These are phyloP conservation scores for Plemyria rubiginata DNA, from an alignment of 2,888 invertebrate species.

Conservation along the genomic window DNA sequence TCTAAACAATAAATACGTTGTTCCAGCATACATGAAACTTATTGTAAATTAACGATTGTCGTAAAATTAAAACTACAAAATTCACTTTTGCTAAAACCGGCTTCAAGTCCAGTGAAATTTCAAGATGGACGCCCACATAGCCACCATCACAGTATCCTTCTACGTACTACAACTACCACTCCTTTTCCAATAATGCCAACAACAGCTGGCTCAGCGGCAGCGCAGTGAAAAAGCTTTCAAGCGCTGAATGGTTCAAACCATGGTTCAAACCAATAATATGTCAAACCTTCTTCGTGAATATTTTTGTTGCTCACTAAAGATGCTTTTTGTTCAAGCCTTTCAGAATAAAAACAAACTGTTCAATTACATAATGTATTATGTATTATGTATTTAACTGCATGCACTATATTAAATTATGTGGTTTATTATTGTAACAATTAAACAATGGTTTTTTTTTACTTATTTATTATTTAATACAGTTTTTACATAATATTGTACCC, in stretches of 20 bases:
- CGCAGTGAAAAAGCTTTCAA: conserved; percentile 18
- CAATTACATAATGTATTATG: too few relatives aligned
- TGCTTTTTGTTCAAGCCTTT: too few relatives aligned
- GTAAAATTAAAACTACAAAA: conserved; percentile 77
- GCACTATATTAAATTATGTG: too few relatives aligned
- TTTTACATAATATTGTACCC: too few relatives aligned
- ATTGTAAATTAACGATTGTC: conserved; percentile 77
- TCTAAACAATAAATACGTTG: conserved; percentile 73
- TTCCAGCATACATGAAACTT: conserved; percentile 78
- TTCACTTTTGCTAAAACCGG: conserved; percentile 87
- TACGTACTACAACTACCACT: conserved; percentile 39
- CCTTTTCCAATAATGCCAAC: conserved; percentile 43
- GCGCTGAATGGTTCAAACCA: conserved; percentile 27
- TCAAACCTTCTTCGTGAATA: too few relatives aligned
- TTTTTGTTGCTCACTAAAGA: too few relatives aligned
- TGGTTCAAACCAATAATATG: too few relatives aligned
- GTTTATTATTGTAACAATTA: too few relatives aligned
- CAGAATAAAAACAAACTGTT: too few relatives aligned
- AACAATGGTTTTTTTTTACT: too few relatives aligned
- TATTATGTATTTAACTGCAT: too few relatives aligned
- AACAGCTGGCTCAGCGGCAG: conserved; percentile 24
- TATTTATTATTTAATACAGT: too few relatives aligned
- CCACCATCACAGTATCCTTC: conserved; percentile 42
- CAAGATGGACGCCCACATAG: conserved; percentile 91
- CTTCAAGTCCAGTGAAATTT: conserved; percentile 89